These are phyloP conservation scores for Ciconia maguari DNA, from an alignment of 2,113 vertebrate genomes.

Conservation along the genomic window DNA sequence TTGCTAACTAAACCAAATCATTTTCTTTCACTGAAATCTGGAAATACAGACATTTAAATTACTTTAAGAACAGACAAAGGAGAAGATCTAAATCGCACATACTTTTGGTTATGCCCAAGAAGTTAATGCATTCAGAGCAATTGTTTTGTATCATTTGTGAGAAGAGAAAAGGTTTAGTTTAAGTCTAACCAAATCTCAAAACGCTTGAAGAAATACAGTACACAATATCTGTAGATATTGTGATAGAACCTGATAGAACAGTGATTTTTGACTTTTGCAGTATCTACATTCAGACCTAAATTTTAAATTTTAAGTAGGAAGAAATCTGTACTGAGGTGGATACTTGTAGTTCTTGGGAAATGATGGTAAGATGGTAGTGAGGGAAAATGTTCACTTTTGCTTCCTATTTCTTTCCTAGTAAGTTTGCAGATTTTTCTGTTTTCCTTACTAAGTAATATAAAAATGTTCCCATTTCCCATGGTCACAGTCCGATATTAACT, in stretches of 20 bases:
- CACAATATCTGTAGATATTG: background rate
- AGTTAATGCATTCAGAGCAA: background rate
- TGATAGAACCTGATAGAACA: background rate
- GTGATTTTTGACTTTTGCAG: background rate
- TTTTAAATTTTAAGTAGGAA: background rate
- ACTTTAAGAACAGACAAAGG: background rate
- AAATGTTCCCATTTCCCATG: background rate
- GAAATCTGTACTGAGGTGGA: background rate
- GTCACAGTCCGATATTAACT: background rate
- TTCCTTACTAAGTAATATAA: background rate
- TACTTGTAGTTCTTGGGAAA: background rate
- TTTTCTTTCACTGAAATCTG: background rate
- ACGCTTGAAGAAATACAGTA: background rate
- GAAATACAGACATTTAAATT: background rate
- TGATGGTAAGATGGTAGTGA: background rate
- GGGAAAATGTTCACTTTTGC: background rate
- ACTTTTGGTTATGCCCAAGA: background rate
- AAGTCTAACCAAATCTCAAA: background rate
- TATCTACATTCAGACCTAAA: background rate
- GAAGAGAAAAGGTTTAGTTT: background rate
- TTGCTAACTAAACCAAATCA: background rate
- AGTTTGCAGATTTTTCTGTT: background rate
- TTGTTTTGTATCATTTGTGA: background rate
- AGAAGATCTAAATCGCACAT: background rate
- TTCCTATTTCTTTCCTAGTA: background rate